Percentiles rank a stretch among this genome's conserved stretches.
Evolutionary conservation across 2,888 invertebrate genomes (phyloP).

Genomic region (Scotopteryx bipunctaria): DNA sequence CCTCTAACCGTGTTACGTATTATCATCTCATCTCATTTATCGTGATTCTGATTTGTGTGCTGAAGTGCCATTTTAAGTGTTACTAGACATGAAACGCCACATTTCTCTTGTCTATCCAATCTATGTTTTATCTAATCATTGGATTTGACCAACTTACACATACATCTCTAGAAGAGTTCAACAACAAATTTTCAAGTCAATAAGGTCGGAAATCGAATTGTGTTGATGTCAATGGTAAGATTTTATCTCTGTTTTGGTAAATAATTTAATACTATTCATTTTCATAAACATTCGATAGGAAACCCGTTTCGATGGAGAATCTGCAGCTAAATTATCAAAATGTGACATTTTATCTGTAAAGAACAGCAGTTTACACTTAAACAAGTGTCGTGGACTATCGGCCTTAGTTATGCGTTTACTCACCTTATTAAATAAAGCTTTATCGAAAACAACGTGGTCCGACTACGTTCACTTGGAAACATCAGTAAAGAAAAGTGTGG

Average conservation of each 20-base stretch:
- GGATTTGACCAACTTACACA: conserved; percentile 27
- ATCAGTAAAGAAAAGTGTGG: conserved; percentile 44
- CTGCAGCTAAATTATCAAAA: conserved; percentile 75
- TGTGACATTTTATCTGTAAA: conserved; percentile 75
- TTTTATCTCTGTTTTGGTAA: conserved; percentile 42
- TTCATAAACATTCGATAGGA: conserved; percentile 51
- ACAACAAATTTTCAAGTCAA: conserved; percentile 2
- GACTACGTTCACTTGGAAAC: conserved; percentile 34
- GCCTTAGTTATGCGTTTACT: conserved; percentile 69
- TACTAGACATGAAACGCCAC: conserved; percentile 36
- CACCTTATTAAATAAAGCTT: conserved; percentile 75
- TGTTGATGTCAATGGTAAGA: conserved; percentile 10
- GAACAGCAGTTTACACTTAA: conserved; percentile 82
- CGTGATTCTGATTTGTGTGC: conserved; percentile 27
- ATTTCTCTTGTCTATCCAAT: conserved; percentile 40
- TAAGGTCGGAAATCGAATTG: conserved; percentile 19
- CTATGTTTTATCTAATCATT: conserved; percentile 30
- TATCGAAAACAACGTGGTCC: conserved; percentile 56
- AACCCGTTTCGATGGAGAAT: conserved; percentile 52
- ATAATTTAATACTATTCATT: conserved; percentile 57
- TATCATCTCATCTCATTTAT: conserved; percentile 18
- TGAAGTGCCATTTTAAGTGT: conserved; percentile 34
- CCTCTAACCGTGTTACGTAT: conserved; percentile 29
- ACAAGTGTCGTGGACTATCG: conserved; percentile 73
- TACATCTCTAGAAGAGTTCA: conserved; percentile 15